A percentile compares a stretch with the other conserved stretches of the same genome.
Evolutionary conservation across 1,140 invertebrate species (phyloP).

Genomic region (Capitella teleta): DNA sequence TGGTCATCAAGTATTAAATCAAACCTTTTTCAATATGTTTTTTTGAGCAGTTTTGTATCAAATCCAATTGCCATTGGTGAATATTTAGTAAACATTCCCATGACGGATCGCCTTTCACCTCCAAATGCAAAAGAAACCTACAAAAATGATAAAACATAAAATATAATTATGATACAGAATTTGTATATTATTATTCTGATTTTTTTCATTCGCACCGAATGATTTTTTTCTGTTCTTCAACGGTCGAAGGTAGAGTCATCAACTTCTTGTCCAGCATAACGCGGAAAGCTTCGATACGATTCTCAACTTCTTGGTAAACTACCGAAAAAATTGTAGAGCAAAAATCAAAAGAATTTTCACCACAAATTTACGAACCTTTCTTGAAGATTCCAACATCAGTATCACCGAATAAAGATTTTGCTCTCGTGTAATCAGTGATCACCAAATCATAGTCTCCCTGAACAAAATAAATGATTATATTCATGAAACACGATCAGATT

Average conservation of each 20-base stretch:
- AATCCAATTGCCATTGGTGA: slow-evolving; percentile 56
- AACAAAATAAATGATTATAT: slow-evolving; percentile 8
- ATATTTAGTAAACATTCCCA: slow-evolving; percentile 80
- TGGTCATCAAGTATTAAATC: too few relatives aligned
- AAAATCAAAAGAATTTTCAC: too few relatives aligned
- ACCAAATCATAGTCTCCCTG: slow-evolving; percentile 89
- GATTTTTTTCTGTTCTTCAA: slow-evolving; percentile 88
- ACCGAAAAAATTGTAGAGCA: too few relatives aligned
- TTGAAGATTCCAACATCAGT: slow-evolving; percentile 69
- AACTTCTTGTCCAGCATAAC: slow-evolving; percentile 70
- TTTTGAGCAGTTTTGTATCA: slow-evolving; percentile 46
- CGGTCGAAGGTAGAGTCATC: slow-evolving; percentile 69
- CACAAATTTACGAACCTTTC: slow-evolving; percentile 49
- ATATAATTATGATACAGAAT: neutral
- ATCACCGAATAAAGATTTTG: slow-evolving; percentile 89
- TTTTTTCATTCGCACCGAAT: slow-evolving; percentile 51
- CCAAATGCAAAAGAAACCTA: slow-evolving; percentile 53
- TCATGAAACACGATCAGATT: neutral
- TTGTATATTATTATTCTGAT: neutral
- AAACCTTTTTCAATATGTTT: slow-evolving; percentile 25
- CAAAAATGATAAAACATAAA: neutral
- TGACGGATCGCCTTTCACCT: slow-evolving; percentile 70
- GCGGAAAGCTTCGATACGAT: slow-evolving; percentile 68
- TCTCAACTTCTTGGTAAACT: slow-evolving; percentile 81
- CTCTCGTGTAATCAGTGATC: slow-evolving; percentile 93